phyloP scores from a whole-genome alignment of 2,888 invertebrate genomes.

The Encarsia formosa region DNA sequence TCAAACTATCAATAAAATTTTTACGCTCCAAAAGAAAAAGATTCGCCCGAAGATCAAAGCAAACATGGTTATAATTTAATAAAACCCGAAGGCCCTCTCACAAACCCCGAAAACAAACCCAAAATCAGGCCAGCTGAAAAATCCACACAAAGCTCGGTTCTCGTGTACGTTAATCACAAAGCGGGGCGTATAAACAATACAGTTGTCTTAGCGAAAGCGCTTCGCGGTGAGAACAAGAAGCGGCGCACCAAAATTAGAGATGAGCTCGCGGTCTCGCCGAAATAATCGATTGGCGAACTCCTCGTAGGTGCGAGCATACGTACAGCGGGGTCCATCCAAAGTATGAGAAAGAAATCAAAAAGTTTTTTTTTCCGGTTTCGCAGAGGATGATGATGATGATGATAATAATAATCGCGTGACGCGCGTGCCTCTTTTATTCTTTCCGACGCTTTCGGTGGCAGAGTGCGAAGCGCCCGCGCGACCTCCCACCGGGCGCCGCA shows the following conservation, averaged over 20 bases:
- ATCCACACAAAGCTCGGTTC: slow-evolving; percentile 12
- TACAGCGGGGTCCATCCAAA: too few species aligned
- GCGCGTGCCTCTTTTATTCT: neutral
- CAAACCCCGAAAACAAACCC: slow-evolving; percentile 8
- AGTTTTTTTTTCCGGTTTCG: too few species aligned
- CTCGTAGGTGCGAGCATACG: neutral
- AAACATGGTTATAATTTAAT: too few species aligned
- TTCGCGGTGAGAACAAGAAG: neutral
- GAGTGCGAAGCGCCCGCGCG: neutral
- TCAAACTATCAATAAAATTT: too few species aligned
- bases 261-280: too few species aligned
- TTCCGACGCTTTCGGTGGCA: neutral
- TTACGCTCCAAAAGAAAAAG: too few species aligned
- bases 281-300: neutral
- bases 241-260: too few species aligned
- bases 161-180: slow-evolving; percentile 9
- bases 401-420: neutral
- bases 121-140: slow-evolving; percentile 17
- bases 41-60: too few species aligned
- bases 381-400: too few species aligned
- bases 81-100: too few species aligned
- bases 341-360: too few species aligned
- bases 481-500: slow-evolving; percentile 27
- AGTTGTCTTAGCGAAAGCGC: slow-evolving; percentile 10
- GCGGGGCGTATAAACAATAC: slow-evolving; percentile 3